phyloP scores from a whole-genome alignment of 2,113 vertebrate genomes.

The Platysternon megacephalum region DNA sequence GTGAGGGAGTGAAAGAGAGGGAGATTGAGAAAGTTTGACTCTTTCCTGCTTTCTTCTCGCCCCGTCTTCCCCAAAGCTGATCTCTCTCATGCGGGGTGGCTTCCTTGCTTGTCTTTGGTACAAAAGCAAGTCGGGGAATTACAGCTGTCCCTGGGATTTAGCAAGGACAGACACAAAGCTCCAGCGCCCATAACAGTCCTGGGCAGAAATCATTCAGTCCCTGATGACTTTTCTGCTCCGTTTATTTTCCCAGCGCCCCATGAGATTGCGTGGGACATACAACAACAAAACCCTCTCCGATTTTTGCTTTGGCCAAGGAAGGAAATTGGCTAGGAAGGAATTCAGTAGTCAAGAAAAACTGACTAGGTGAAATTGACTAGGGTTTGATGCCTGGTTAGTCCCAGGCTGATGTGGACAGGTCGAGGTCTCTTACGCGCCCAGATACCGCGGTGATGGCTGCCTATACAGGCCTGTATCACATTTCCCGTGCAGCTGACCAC shows the following conservation, averaged over 20 bases:
- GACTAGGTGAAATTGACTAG: too few species aligned
- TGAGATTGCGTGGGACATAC: too few species aligned
- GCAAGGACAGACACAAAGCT: neutral
- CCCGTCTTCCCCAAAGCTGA: too few species aligned
- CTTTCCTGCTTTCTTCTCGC: neutral
- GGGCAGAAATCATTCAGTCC: neutral
- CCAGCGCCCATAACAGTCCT: neutral
- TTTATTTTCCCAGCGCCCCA: too few species aligned
- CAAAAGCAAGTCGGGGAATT: neutral
- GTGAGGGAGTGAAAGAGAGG: too few species aligned
- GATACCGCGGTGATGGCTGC: accelerated
- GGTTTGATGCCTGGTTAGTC: too few species aligned
- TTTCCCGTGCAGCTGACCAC: neutral
- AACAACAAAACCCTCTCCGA: neutral
- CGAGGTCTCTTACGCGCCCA: neutral
- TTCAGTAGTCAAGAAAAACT: neutral
- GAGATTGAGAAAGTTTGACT: neutral
- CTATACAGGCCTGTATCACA: neutral
- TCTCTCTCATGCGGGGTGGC: too few species aligned
- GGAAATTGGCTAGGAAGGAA: neutral
- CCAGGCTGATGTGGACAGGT: too few species aligned
- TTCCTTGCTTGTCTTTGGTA: neutral
- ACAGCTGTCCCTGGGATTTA: neutral
- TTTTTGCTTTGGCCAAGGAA: neutral
- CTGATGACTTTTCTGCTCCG: too few species aligned